Conservation (phyloP, 37 sponge, comb jelly and placozoan genomes). For the Cliona cf. orientalis region DNA sequence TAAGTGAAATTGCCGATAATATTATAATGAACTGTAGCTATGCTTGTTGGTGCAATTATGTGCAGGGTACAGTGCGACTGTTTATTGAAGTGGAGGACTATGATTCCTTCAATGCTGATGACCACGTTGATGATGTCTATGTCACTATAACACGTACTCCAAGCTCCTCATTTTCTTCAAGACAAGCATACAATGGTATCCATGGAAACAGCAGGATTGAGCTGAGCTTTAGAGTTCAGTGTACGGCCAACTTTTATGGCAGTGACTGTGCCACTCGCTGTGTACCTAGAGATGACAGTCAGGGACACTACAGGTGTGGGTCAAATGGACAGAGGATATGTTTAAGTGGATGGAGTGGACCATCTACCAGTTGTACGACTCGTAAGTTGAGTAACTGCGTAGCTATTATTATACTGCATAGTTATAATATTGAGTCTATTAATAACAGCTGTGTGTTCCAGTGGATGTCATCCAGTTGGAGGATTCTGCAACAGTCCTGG, state of each 20-base stretch:
- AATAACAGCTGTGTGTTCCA: slow-evolving; percentile 8
- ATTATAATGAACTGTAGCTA: too few relatives aligned
- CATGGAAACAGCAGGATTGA: slow-evolving; percentile 7
- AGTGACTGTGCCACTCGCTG: slow-evolving; percentile 23
- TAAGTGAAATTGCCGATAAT: too few relatives aligned
- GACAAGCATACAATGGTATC: neutral
- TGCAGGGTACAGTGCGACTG: slow-evolving; percentile 4
- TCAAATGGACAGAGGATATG: slow-evolving; percentile 19
- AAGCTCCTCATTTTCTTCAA: neutral
- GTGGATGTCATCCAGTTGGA: slow-evolving; percentile 7
- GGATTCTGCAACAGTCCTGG: slow-evolving; percentile 7
- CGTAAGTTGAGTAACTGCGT: too few relatives aligned
- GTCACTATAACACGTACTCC: neutral
- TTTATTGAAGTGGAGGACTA: slow-evolving; percentile 1
- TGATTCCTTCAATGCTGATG: slow-evolving; percentile 7
- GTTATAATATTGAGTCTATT: too few relatives aligned
- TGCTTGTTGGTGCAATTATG: too few relatives aligned
- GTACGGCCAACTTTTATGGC: slow-evolving; percentile 19
- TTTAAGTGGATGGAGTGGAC: slow-evolving; percentile 17
- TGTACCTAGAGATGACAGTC: neutral
- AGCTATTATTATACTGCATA: too few relatives aligned
- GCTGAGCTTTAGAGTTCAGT: slow-evolving; percentile 15
- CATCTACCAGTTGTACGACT: neutral
- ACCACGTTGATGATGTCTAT: slow-evolving; percentile 24
- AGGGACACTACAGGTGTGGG: slow-evolving; percentile 40